phyloP scores from a whole-genome alignment of 2,888 invertebrate species.

The Atrina japonica region DNA sequence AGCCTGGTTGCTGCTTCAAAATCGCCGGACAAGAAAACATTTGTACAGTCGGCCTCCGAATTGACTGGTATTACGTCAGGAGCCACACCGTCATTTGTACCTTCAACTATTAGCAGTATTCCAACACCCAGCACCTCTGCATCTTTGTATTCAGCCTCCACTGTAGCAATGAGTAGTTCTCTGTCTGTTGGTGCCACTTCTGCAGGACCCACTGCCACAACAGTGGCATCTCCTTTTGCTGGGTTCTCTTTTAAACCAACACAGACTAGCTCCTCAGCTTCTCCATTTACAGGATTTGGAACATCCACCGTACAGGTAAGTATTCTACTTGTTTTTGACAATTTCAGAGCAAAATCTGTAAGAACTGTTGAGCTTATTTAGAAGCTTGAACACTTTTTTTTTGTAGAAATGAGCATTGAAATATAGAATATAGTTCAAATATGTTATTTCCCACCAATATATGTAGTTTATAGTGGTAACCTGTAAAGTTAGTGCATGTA shows the following conservation, averaged over 20 bases:
- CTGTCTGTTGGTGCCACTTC: background rate
- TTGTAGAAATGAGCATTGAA: background rate
- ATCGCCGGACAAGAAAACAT: conserved; percentile 33
- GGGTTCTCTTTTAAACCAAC: conserved; percentile 11
- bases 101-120: too few relatives aligned
- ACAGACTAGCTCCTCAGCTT: background rate
- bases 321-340: background rate
- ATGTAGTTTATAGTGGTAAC: too few relatives aligned
- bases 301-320: background rate
- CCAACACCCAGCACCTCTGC: too few relatives aligned
- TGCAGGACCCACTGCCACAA: conserved; percentile 1
- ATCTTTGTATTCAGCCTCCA: background rate
- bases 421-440: background rate
- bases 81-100: conserved; percentile 8
- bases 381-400: background rate
- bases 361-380: too few relatives aligned
- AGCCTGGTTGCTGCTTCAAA: conserved; percentile 41
- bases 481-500: too few relatives aligned
- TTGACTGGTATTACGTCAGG: background rate
- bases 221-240: background rate
- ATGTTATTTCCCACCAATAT: too few relatives aligned
- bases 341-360: too few relatives aligned
- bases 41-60: conserved; percentile 5
- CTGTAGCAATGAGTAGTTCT: background rate
- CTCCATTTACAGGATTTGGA: conserved; percentile 18